These are phyloP conservation scores for Odontomachus brunneus DNA, from an alignment of 1,140 invertebrate species.

Conservation along the genomic window DNA sequence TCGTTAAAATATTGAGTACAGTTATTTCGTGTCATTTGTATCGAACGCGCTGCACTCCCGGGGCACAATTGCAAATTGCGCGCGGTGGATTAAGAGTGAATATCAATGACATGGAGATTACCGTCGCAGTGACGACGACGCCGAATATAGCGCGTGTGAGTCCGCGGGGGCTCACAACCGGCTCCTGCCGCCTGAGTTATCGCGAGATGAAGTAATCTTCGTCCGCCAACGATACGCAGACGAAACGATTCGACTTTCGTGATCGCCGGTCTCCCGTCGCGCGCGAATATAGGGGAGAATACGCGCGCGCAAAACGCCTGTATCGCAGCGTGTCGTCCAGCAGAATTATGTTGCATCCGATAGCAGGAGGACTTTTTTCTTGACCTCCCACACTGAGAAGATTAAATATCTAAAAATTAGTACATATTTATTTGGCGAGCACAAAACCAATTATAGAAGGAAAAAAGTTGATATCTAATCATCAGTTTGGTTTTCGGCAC, in stretches of 20 bases:
- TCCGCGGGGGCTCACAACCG: background rate
- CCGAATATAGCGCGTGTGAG: background rate
- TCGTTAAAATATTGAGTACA: slow-evolving; percentile 29
- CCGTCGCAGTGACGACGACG: background rate
- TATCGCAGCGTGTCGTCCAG: background rate
- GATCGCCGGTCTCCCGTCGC: background rate
- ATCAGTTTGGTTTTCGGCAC: no score
- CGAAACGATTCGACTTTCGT: slow-evolving; percentile 6
- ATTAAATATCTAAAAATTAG: no score
- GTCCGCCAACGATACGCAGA: background rate
- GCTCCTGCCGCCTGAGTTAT: background rate
- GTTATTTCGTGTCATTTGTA: slow-evolving; percentile 30
- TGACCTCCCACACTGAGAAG: no score
- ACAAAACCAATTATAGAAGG: no score
- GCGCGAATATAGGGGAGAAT: slow-evolving; percentile 17
- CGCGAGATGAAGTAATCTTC: background rate
- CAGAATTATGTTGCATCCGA: slow-evolving; percentile 51
- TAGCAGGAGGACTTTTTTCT: no score
- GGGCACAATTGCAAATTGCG: slow-evolving; percentile 35
- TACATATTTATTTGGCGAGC: no score
- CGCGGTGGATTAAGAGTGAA: slow-evolving; percentile 24
- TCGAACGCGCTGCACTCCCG: slow-evolving; percentile 6
- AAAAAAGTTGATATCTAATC: no score
- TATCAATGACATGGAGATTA: slow-evolving; percentile 47
- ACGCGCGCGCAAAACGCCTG: no score